Conservation (phyloP, 1,140 invertebrate species). For the Calliphora vicina region DNA sequence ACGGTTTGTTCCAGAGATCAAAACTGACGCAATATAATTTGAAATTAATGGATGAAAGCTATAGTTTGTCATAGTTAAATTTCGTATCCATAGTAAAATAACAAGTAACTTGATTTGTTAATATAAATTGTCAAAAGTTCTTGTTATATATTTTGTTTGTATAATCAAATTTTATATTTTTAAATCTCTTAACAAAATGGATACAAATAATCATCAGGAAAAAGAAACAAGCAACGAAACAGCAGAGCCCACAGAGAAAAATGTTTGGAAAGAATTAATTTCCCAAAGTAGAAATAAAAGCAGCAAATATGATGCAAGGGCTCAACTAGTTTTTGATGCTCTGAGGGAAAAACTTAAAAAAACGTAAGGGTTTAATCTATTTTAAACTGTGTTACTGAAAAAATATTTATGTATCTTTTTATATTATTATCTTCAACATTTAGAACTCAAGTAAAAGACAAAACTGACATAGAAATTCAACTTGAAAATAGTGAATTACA, state of each 20-base stretch:
- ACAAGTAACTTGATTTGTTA: not conserved
- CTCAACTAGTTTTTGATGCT: not conserved
- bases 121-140: not conserved
- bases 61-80: too few species aligned
- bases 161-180: not conserved
- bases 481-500: slow-evolving; percentile 50
- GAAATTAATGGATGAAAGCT: too few species aligned
- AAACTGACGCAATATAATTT: too few species aligned
- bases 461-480: slow-evolving; percentile 54
- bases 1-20: too few species aligned
- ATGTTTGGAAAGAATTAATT: not conserved
- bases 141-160: not conserved
- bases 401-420: too few species aligned
- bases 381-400: too few species aligned
- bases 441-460: slow-evolving; percentile 32
- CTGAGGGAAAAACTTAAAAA: not conserved
- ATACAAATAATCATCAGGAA: not conserved
- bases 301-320: not conserved
- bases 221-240: not conserved
- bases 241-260: not conserved
- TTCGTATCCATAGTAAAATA: too few species aligned
- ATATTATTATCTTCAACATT: not conserved
- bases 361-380: not conserved
- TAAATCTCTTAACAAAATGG: not conserved
- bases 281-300: not conserved